Conservation (phyloP, 2,797 vertebrate genomes). For the Tinamus major region DNA sequence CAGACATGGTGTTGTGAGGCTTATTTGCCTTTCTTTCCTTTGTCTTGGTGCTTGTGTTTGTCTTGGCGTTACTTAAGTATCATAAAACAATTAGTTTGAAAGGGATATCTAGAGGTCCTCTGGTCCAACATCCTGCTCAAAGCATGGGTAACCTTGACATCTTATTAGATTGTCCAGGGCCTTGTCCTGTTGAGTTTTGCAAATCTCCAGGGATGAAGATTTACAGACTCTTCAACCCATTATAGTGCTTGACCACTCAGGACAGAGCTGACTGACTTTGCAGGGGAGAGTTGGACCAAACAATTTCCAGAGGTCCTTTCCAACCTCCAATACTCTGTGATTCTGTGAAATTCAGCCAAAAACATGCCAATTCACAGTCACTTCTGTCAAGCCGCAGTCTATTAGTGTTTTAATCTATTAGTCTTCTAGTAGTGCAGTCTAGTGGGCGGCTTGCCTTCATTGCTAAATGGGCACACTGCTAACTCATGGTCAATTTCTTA, state of each 20-base stretch:
- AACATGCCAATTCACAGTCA: neutral
- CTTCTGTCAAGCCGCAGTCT: neutral
- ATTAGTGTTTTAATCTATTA: neutral
- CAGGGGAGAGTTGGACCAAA: neutral
- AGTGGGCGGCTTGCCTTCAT: neutral
- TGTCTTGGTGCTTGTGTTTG: neutral
- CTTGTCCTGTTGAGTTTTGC: neutral
- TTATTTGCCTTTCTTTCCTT: neutral
- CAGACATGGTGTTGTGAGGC: neutral
- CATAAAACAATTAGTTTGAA: neutral
- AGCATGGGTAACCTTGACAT: neutral
- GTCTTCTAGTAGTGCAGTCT: neutral
- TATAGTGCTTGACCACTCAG: neutral
- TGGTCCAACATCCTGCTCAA: neutral
- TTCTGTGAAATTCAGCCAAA: neutral
- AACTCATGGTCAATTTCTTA: neutral
- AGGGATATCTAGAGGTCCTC: neutral
- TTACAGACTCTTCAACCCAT: neutral
- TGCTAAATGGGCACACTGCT: accelerated
- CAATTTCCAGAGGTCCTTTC: neutral
- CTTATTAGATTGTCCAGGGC: neutral
- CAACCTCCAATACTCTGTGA: neutral
- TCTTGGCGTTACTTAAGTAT: neutral
- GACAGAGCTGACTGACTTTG: neutral
- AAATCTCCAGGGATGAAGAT: neutral